A percentile compares a stretch with the other conserved stretches of the same genome.
These are phyloP conservation scores for Clarias macrocephalus DNA, from an alignment of 2,113 vertebrate species.

Conservation along the genomic window DNA sequence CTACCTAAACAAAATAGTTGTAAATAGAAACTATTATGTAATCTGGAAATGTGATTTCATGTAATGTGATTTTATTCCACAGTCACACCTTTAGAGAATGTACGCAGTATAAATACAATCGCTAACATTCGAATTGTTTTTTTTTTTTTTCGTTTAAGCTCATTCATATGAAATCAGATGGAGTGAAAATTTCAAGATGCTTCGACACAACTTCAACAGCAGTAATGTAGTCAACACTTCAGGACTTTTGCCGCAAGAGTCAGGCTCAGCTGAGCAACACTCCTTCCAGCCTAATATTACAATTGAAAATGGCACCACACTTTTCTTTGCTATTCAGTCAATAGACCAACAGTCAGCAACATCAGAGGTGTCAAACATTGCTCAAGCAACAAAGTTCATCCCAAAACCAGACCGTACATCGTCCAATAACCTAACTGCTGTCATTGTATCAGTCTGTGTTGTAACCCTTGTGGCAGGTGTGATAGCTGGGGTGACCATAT, in stretches of 20 bases:
- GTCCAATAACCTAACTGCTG: neutral
- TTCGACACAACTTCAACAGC: constrained; percentile 62
- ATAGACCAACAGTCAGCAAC: constrained; percentile 46
- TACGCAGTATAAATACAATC: neutral
- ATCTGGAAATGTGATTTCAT: too few relatives aligned
- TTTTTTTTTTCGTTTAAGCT: constrained; percentile 52
- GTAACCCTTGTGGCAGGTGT: neutral
- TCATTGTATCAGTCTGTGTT: constrained; percentile 11
- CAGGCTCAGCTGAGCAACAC: constrained; percentile 64
- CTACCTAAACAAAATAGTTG: too few relatives aligned
- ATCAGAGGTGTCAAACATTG: constrained; percentile 69
- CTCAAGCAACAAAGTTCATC: constrained; percentile 50
- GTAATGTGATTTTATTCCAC: too few relatives aligned
- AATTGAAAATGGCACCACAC: constrained; percentile 46
- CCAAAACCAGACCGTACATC: neutral
- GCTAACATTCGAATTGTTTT: neutral
- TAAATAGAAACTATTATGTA: too few relatives aligned
- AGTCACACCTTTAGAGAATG: too few relatives aligned
- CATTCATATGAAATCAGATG: constrained; percentile 63
- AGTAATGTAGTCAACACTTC: constrained; percentile 58
- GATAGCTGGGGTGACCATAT: constrained; percentile 1
- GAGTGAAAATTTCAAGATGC: constrained; percentile 29
- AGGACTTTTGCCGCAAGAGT: constrained; percentile 53
- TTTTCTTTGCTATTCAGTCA: constrained; percentile 67
- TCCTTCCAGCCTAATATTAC: constrained; percentile 57